A percentile compares a stretch with the other conserved stretches of the same genome.
Conservation (phyloP, 2,888 invertebrate species). For the Marasmarcha lunaedactyla region DNA sequence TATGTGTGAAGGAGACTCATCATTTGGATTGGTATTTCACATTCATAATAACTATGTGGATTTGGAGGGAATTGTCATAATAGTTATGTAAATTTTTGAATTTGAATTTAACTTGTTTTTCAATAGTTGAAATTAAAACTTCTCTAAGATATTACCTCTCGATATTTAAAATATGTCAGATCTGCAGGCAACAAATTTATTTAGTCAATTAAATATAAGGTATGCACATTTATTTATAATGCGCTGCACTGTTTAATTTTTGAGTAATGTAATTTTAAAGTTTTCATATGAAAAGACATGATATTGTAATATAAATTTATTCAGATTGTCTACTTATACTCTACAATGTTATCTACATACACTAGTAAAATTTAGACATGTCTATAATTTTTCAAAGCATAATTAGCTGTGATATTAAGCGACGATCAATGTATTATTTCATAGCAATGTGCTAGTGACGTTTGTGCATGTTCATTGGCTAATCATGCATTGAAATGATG, state of each 20-base stretch:
- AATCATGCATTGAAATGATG: conserved; percentile 70
- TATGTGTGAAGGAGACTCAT: conserved; percentile 67
- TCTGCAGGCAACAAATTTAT: conserved; percentile 73
- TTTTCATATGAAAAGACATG: conserved; percentile 70
- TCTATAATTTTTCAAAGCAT: conserved; percentile 70
- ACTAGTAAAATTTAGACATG: conserved; percentile 70
- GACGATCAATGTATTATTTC: conserved; percentile 67
- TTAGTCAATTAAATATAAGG: conserved; percentile 72
- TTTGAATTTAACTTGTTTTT: conserved; percentile 68
- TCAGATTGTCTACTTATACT: conserved; percentile 70
- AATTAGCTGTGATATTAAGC: conserved; percentile 71
- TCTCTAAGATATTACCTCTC: conserved; percentile 71
- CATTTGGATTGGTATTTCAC: conserved; percentile 67
- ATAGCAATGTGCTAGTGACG: conserved; percentile 64
- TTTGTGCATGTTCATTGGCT: conserved; percentile 69
- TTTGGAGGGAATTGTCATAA: conserved; percentile 68
- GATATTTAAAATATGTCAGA: conserved; percentile 70
- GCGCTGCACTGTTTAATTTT: conserved; percentile 71
- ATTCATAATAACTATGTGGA: conserved; percentile 61
- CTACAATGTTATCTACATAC: conserved; percentile 70
- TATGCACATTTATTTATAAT: conserved; percentile 72
- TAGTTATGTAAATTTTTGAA: conserved; percentile 64
- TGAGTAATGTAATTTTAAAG: conserved; percentile 66
- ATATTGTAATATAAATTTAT: conserved; percentile 71
- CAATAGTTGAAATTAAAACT: conserved; percentile 68